Evolutionary conservation across 2,113 vertebrate species (phyloP), one percentile per base, ranked within the genome.

Genomic region (Pteruthius melanotis): DNA sequence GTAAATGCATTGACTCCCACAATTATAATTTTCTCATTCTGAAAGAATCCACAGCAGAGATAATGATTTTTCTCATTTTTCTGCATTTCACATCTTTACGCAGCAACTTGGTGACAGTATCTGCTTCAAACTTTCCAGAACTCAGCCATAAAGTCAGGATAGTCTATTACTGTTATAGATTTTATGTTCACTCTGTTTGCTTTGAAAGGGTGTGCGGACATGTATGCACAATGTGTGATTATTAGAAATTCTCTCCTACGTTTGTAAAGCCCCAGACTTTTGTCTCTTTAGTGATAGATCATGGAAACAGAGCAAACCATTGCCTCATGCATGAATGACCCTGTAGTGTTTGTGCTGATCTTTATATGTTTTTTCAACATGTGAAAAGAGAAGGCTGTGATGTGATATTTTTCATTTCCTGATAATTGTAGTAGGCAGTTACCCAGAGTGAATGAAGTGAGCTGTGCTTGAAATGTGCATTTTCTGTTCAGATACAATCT

Each of bases 321-420:
- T 78, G 65, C 94, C 76, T 90, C 0, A 4, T 94, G 90, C 83
- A 53, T 86, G 83, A 93, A 53, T 53, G 92, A 71, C 33, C 47
- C 90, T 31, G 71, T 45, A 77, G 85, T 54, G 68, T 92, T 95
- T 94, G 93, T 77, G 72, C 88, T 86, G 85, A 71, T 83, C 85
- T 68, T 78, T 54, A 44, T 75, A 37, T 63, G 75, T 42, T 83
- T 95, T 88, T 95, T 87, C 66, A 95, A 59, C 71, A 40, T 8
- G 68, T 90, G 90, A 93, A 95, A 94, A 78, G 87, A 72, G 87
- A 64, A 81, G 92, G 85, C 82, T 81, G 75, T 44, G 71, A 79
- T 72, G 78, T 65, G 78, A 13, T 87, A 39, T 90, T 95, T 95
- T 94, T 95, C 84, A 96, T 96, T 95, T 94, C 95, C 93, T 97